phyloP scores from a whole-genome alignment of 2,888 invertebrate genomes.

The Falcaria lacertinaria region DNA sequence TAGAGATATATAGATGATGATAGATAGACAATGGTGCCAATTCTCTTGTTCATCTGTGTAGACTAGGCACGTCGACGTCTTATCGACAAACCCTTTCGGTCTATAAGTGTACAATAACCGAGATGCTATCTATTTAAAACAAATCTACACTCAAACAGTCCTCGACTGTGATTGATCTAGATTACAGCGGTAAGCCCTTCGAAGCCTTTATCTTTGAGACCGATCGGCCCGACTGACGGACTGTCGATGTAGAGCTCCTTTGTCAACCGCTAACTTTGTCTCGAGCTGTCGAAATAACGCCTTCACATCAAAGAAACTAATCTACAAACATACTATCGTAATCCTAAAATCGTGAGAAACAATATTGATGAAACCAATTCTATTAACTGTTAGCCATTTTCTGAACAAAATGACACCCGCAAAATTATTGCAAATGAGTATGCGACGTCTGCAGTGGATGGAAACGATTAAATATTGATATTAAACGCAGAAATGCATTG shows the following conservation, averaged over 20 bases:
- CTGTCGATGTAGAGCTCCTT: constrained; percentile 12
- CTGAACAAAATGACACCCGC: not conserved
- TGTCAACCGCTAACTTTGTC: constrained; percentile 13
- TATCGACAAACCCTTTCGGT: not conserved
- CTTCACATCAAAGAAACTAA: constrained; percentile 4
- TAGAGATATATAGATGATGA: too few relatives aligned
- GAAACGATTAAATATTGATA: constrained; percentile 1
- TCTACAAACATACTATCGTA: not conserved
- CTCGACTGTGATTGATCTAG: constrained; percentile 1
- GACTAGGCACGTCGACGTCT: too few relatives aligned
- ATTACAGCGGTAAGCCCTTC: constrained; percentile 1
- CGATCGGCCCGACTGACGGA: not conserved
- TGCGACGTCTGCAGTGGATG: not conserved
- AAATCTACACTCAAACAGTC: constrained; percentile 4
- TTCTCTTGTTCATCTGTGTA: too few relatives aligned
- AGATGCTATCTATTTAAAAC: constrained; percentile 1
- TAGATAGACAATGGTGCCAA: too few relatives aligned
- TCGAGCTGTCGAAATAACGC: constrained; percentile 13
- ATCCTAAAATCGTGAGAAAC: not conserved
- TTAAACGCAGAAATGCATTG: constrained; percentile 4
- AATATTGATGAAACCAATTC: not conserved
- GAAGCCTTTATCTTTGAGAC: not conserved
- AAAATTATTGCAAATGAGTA: not conserved
- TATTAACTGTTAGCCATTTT: not conserved
- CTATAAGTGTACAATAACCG: not conserved